Percentiles rank a stretch among this genome's conserved stretches.
phyloP scores from a whole-genome alignment of 2,888 invertebrate genomes.

The Poecilobothrus nobilitatus region DNA sequence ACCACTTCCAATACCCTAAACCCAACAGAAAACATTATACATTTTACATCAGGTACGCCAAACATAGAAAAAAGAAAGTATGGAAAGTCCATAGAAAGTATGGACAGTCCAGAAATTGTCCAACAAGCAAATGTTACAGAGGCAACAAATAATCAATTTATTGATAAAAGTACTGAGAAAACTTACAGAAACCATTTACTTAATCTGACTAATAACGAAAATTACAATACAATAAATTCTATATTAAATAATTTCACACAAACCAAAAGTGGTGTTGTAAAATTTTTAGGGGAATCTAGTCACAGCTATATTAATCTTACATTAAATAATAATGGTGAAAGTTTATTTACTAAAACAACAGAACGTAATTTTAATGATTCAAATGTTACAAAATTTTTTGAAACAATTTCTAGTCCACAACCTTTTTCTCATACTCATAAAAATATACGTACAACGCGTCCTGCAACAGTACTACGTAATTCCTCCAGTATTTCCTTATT shows the following conservation, averaged over 20 bases:
- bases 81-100: neutral
- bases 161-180: neutral
- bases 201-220: neutral
- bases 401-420: conserved; percentile 47
- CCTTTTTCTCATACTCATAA: conserved; percentile 48
- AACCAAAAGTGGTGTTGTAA: conserved; percentile 29
- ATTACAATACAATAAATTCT: neutral
- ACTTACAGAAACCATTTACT: neutral
- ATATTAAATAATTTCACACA: conserved; percentile 13
- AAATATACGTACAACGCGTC: conserved; percentile 43
- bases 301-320: conserved; percentile 26
- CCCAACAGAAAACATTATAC: conserved; percentile 24
- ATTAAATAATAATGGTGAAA: conserved; percentile 23
- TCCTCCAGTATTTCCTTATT: neutral
- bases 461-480: conserved; percentile 19
- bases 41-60: conserved; percentile 19
- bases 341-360: conserved; percentile 24
- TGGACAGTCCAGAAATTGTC: neutral
- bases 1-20: conserved; percentile 21
- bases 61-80: too few species aligned
- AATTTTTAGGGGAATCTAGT: conserved; percentile 34
- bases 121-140: neutral
- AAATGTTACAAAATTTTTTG: conserved; percentile 32
- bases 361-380: conserved; percentile 26
- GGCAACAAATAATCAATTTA: neutral